Evolutionary conservation across 2,113 vertebrate species (phyloP), one percentile per base, ranked within the genome.

Genomic region (Microcebus griseorufus): DNA sequence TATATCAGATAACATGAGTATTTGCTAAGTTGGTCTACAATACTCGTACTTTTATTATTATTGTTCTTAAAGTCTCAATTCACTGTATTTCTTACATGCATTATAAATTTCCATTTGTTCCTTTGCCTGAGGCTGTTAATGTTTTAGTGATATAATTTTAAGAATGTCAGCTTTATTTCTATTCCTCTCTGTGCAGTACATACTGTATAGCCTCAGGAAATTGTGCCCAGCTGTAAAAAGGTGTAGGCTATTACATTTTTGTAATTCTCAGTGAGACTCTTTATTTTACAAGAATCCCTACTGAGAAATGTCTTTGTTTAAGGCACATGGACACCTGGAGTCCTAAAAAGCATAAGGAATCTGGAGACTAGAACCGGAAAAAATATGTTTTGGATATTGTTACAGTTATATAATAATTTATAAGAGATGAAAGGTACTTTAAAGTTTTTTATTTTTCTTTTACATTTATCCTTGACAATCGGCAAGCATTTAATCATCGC

Each of bases 211-310:
- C 90, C 80, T 80, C 94, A 90, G 88, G 87, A 97, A 97, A 88
- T 62, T 81, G 87, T 87, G 94, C 94, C 95, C 87, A 97, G 90
- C 90, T 97, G 96, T 97, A 81, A 93, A 96, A 96, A 94, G 88
- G 84, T 95, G 51, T 75, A 88, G 80, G 87, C 88, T 92, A 92
- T 97, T 97, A 96, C 12, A 37, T 42, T 96, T 95, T 86, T 87
- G 51, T 96, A 92, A 80, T 96, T 96, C 94, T 90, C 85, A 80
- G 64, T 80, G 80, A 69, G 80, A 92, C 42, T 93, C 37, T 88
- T 51, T 88, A 92, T 88, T 97, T 96, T 83, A 84, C 29, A 96
- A 64, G 48, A 88, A 92, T 94, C 45, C 90, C 58, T 92, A 80
- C 94, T 3, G 27, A 95, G 94, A 96, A 95, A 96, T 65, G 37